Evolutionary conservation across 2,797 vertebrate species (phyloP).

Genomic region (Pithecia hirsuta): DNA sequence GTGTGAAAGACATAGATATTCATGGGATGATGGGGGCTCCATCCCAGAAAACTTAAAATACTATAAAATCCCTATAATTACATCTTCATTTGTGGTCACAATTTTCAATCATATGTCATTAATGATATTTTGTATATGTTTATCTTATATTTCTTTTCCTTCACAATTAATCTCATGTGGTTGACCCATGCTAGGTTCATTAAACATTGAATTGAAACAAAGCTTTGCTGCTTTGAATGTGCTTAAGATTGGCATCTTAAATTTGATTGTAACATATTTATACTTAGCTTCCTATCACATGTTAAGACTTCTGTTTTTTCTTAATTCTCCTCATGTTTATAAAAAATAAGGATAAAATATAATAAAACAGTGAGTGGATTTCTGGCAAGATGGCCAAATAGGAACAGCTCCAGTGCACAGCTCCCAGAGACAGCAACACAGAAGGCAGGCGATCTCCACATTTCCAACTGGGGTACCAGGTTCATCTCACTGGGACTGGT

Average conservation of each 20-base stretch:
- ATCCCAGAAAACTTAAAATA: background rate
- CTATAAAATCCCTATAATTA: background rate
- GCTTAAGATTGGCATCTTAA: background rate
- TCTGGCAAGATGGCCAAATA: too few species aligned
- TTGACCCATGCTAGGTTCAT: background rate
- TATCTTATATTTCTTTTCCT: slow-evolving; percentile 18
- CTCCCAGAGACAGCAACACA: too few species aligned
- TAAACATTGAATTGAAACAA: background rate
- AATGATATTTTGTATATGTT: background rate
- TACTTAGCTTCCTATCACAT: background rate
- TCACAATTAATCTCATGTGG: background rate
- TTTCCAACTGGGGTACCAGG: too few species aligned
- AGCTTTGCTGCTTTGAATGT: background rate
- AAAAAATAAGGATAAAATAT: background rate
- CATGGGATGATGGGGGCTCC: background rate
- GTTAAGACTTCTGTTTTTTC: slow-evolving; percentile 22
- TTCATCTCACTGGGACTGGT: too few species aligned
- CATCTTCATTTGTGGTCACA: background rate
- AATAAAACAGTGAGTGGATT: background rate
- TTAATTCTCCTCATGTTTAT: background rate
- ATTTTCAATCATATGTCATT: background rate
- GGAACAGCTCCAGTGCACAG: too few species aligned
- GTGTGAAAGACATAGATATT: background rate
- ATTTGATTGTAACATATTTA: slow-evolving; percentile 6
- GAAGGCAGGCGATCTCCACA: too few species aligned